These are phyloP conservation scores for Cygnus buccinator DNA, from an alignment of 2,113 vertebrate species.

Conservation along the genomic window DNA sequence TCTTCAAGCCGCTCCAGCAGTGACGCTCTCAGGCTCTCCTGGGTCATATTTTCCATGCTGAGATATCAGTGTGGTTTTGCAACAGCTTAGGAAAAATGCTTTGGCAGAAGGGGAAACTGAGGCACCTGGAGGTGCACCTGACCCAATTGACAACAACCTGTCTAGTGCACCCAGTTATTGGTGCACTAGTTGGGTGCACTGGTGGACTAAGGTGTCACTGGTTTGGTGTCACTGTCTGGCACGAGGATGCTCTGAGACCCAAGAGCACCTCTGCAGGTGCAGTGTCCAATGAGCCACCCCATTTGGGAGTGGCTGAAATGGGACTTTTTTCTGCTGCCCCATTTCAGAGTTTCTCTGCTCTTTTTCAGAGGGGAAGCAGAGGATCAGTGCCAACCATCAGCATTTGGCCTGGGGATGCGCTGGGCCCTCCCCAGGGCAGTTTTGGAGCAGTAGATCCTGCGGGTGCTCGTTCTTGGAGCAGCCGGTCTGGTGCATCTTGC, in stretches of 20 bases:
- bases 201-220: background rate
- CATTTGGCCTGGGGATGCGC: background rate
- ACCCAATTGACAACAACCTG: accelerated
- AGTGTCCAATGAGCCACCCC: accelerated
- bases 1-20: background rate
- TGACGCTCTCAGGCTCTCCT: background rate
- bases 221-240: background rate
- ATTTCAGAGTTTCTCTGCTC: accelerated
- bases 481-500: accelerated
- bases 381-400: background rate
- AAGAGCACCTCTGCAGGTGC: accelerated
- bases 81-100: background rate
- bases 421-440: too few species aligned
- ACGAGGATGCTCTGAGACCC: accelerated
- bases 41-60: background rate
- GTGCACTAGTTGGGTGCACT: too few species aligned
- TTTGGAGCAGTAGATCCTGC: background rate
- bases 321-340: background rate
- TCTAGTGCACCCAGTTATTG: background rate
- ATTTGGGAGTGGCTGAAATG: background rate
- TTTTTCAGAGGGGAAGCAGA: background rate
- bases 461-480: background rate
- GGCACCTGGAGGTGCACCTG: background rate
- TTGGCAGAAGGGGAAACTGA: background rate
- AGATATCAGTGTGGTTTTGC: accelerated